phyloP scores from a whole-genome alignment of 2,888 invertebrate genomes.

The Colletes collaris region DNA sequence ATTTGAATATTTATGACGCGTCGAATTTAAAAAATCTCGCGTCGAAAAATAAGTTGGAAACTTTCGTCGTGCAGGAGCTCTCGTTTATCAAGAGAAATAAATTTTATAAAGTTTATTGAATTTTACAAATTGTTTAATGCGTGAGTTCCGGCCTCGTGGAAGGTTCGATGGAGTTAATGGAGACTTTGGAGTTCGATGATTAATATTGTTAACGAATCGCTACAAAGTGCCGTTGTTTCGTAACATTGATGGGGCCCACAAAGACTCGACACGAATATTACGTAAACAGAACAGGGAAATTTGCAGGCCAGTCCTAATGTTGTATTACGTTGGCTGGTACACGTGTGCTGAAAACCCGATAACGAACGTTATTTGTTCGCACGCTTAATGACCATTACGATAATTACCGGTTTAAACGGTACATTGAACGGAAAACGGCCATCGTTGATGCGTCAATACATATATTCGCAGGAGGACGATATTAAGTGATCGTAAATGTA shows the following conservation, averaged over 20 bases:
- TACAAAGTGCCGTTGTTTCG: conserved; percentile 36
- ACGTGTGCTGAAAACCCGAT: conserved; percentile 57
- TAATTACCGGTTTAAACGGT: conserved; percentile 64
- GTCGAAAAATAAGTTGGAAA: too few species aligned
- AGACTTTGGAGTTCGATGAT: too few species aligned
- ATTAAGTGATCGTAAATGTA: conserved; percentile 36
- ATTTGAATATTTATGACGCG: too few species aligned
- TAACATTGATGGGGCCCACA: conserved; percentile 37
- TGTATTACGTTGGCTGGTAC: conserved; percentile 40
- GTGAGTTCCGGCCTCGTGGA: too few species aligned
- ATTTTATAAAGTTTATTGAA: too few species aligned
- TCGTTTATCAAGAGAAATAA: too few species aligned
- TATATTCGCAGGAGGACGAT: conserved; percentile 39
- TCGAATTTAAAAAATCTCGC: too few species aligned
- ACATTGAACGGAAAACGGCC: conserved; percentile 29
- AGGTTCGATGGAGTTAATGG: too few species aligned
- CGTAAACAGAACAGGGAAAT: conserved; percentile 44
- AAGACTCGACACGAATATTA: conserved; percentile 19
- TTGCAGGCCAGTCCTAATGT: conserved; percentile 47
- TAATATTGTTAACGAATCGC: background rate
- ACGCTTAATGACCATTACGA: conserved; percentile 55
- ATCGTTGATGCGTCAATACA: conserved; percentile 53
- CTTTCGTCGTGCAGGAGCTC: too few species aligned
- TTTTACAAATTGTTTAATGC: too few species aligned
- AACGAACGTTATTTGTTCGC: conserved; percentile 65